Percentiles rank a stretch among this genome's conserved stretches.
Conservation (phyloP, 1,140 invertebrate species). For the Cataglyphis hispanica region DNA sequence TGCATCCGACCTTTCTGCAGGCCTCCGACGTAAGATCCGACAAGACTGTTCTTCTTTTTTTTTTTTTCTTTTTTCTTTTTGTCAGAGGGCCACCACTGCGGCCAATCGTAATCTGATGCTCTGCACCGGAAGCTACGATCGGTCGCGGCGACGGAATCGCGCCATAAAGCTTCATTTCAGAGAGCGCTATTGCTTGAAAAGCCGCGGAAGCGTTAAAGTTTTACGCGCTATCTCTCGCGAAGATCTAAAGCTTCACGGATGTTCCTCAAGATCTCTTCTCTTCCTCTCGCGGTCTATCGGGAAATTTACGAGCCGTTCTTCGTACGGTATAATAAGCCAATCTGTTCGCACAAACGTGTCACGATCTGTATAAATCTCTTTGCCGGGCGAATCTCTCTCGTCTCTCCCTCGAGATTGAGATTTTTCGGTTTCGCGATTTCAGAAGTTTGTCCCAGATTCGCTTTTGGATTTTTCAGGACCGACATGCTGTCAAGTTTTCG, state of each 20-base stretch:
- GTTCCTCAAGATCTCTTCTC: background rate
- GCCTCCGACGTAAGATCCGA: slow-evolving; percentile 2
- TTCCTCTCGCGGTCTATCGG: background rate
- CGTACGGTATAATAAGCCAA: slow-evolving; percentile 24
- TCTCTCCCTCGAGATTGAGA: background rate
- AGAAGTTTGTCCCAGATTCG: background rate
- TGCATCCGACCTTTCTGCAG: background rate
- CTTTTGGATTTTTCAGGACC: background rate
- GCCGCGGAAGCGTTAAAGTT: slow-evolving; percentile 26
- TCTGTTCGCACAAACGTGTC: slow-evolving; percentile 22
- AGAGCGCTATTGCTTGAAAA: background rate
- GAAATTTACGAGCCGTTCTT: slow-evolving; percentile 20
- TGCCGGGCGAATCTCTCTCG: background rate
- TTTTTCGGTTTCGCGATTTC: slow-evolving; percentile 2
- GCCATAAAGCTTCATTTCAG: slow-evolving; percentile 5
- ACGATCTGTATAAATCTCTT: slow-evolving; percentile 25
- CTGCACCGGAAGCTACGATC: background rate
- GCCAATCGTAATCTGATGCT: background rate
- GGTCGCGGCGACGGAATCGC: background rate
- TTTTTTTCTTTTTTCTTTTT: too few relatives aligned
- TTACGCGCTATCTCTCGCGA: slow-evolving; percentile 11
- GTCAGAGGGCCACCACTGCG: background rate
- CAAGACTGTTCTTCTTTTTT: background rate
- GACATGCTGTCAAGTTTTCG: background rate
- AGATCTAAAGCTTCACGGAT: background rate